These are phyloP conservation scores for Sorex araneus DNA, from an alignment of 2,113 vertebrate species.

Conservation along the genomic window DNA sequence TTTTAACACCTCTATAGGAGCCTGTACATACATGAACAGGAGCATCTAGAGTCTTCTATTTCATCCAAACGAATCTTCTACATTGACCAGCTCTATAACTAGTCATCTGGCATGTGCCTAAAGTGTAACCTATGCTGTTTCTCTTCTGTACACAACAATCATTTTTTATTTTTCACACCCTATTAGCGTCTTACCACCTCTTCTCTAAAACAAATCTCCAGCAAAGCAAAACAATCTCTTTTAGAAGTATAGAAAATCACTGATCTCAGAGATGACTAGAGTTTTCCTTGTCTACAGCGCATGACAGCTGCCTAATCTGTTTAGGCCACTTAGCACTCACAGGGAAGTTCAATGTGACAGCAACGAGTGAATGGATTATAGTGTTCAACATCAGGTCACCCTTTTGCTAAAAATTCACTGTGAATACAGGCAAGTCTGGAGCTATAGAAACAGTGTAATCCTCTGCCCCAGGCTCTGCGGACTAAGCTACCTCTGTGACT, in stretches of 20 bases:
- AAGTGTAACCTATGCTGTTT: slow-evolving; percentile 40
- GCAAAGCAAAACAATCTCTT: background rate
- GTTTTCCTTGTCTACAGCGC: slow-evolving; percentile 28
- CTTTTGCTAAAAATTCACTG: slow-evolving; percentile 80
- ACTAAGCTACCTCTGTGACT: slow-evolving; percentile 45
- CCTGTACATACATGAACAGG: background rate
- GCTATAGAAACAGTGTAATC: slow-evolving; percentile 78
- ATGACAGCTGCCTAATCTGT: slow-evolving; percentile 83
- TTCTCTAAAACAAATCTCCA: slow-evolving; percentile 33
- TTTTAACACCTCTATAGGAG: background rate
- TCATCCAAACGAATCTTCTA: background rate
- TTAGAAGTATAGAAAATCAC: background rate
- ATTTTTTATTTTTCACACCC: slow-evolving; percentile 42
- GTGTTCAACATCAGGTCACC: slow-evolving; percentile 81
- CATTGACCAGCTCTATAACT: background rate
- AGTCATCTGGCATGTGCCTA: background rate
- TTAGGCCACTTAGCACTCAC: slow-evolving; percentile 79
- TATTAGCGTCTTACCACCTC: slow-evolving; percentile 20
- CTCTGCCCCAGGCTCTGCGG: slow-evolving; percentile 52
- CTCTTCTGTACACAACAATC: slow-evolving; percentile 1
- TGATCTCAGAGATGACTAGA: background rate
- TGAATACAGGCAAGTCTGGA: slow-evolving; percentile 79
- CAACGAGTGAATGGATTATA: slow-evolving; percentile 82
- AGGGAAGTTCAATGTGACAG: slow-evolving; percentile 84
- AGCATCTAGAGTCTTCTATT: background rate